Evolutionary conservation across 2,113 vertebrate species (phyloP).

Genomic region (Gymnarchus niloticus): DNA sequence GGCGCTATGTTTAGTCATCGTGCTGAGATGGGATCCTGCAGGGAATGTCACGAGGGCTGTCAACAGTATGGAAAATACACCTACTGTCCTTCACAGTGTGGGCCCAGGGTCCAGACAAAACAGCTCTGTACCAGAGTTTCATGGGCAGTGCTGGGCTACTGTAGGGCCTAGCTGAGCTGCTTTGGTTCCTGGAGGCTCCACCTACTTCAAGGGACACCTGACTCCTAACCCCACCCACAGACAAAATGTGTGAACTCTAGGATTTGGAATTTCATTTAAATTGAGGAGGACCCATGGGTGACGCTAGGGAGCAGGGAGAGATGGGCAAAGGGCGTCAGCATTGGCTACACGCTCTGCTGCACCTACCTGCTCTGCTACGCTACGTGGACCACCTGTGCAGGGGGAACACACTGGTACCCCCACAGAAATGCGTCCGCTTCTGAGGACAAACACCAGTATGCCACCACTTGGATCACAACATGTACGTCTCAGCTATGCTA

Average conservation of each 20-base stretch:
- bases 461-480: constrained; percentile 79
- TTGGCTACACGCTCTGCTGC: too few relatives aligned
- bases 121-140: too few relatives aligned
- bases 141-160: too few relatives aligned
- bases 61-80: background rate
- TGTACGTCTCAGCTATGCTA: constrained; percentile 76
- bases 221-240: background rate
- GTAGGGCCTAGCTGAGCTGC: background rate
- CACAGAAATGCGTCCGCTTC: background rate
- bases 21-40: background rate
- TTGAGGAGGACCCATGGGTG: background rate
- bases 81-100: background rate
- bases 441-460: constrained; percentile 66
- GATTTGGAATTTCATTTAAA: background rate
- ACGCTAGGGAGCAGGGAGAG: background rate
- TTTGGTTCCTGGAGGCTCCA: too few relatives aligned
- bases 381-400: background rate
- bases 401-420: background rate
- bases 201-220: background rate
- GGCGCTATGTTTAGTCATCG: background rate
- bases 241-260: background rate
- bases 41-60: background rate
- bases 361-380: too few relatives aligned
- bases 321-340: background rate
- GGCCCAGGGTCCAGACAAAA: background rate